These are phyloP conservation scores for Brachionus plicatilis DNA, from an alignment of 1,140 invertebrate species.

Conservation along the genomic window DNA sequence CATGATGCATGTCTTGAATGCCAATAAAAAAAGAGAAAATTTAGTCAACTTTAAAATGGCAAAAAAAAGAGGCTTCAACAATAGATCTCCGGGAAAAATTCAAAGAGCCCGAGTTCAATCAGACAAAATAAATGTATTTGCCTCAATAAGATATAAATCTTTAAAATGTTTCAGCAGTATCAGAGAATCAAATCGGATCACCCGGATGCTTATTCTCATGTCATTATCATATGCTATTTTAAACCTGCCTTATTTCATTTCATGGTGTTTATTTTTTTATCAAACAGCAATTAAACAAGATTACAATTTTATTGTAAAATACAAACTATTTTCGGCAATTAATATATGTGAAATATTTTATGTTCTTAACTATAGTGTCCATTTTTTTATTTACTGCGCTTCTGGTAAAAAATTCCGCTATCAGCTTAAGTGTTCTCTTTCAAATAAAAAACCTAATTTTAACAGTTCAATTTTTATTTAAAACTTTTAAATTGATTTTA, in stretches of 20 bases:
- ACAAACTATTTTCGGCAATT: neutral
- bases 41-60: neutral
- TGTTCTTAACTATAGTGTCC: slow-evolving; percentile 32
- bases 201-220: slow-evolving; percentile 16
- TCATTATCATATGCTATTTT: slow-evolving; percentile 21
- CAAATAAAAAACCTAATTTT: neutral
- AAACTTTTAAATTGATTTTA: too few relatives aligned
- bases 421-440: slow-evolving; percentile 12
- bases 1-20: neutral
- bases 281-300: neutral
- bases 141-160: neutral
- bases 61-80: neutral
- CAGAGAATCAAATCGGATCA: neutral
- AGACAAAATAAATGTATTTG: neutral
- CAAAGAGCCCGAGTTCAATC: neutral
- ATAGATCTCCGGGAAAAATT: neutral
- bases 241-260: slow-evolving; percentile 28
- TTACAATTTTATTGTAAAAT: neutral
- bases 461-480: too few relatives aligned
- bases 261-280: slow-evolving; percentile 39
- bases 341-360: slow-evolving; percentile 38
- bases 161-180: neutral
- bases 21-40: neutral
- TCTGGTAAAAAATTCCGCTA: slow-evolving; percentile 25
- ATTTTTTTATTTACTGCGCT: slow-evolving; percentile 39